Evolutionary conservation across 2,113 vertebrate species (phyloP), one percentile per base, ranked within the genome.

Genomic region (Silurus meridionalis): DNA sequence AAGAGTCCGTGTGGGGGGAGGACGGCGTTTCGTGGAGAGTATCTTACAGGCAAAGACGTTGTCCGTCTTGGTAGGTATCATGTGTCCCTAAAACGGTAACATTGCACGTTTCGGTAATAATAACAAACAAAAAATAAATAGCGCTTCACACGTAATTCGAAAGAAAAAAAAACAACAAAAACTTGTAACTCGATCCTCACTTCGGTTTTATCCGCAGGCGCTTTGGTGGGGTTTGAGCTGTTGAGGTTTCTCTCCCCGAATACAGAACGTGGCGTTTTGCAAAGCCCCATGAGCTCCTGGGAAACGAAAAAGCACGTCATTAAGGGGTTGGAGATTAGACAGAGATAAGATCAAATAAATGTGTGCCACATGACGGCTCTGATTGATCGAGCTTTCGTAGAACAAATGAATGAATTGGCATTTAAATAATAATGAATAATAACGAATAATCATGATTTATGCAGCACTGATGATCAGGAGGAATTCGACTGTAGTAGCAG

Each of bases 231-330:
- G 81, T 94, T 91, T 88, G 95, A 94, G 90, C 95, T 96, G 93
- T 99, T 99, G 92, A 98, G 95, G 95, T 96, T 98, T 94, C 95
- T 97, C 94, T 98, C 97, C 91, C 97, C 96, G 89, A 99, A 99
- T 92, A 99, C 97, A 82, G 96, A 97, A 83, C 97, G 95, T 66
- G 94, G 94, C 87, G 91, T 90, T 92, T 95, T 96, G 88, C 90
- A 91, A 75, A 94, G 94, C 86, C 89, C 92, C 90, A 92, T 89
- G 88, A 95, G 94, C 87, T 97, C 97, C 98, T 99, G 58, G 91
- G 87, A 92, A 77, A 92, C 80, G 91, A 86, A 88, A 25, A 0
- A 72, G 8, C 78, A 67, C 19, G 10, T 66, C 23, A 86, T 3
- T 23, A 52, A 8, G 10, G 2, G 11, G 50, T 9, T 6, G 1